Base-by-base conservation (phyloP, 1,140 invertebrate genomes). In the Papilio machaon region DNA sequence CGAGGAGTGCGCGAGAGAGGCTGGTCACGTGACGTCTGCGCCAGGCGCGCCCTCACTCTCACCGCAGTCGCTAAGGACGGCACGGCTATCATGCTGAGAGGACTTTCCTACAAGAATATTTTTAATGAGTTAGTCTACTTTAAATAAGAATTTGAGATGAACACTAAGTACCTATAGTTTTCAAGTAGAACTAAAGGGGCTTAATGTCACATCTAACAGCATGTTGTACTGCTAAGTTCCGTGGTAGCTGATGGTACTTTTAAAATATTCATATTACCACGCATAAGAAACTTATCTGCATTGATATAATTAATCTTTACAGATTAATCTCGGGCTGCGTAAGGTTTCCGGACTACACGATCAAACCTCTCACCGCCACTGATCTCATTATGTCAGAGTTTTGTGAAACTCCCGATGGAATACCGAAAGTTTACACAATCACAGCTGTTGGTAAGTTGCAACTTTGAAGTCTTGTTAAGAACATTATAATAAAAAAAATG, bases 1-100 rank as follows among this genome's bases (percentile, higher is more conserved):
- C 95, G 95, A 49, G 95, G 96, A 11, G 85, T 95, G 1, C 94
- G 95, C 73, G 95, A 96, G 54, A 80, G 91, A 8, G 81, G 73
- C 23, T 94, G 91, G 86, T 83, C 87, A 8, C 84, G 80, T 1
- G 84, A 88, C 54, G 81, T 86, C 38, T 85, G 84, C 3, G 84
- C 95, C 8, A 83, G 91, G 49, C 86, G 90, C 47, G 88, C 88
- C 1, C 78, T 95, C 43, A 86, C 82, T 0, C 79, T 95, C 5
- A 86, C 85, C 0, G 93, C 92, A 6, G 73, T 88, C 1, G 89
- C 92, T n/a, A 75, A 54, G 11, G 90, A 95, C 81, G 95, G 95
- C 23, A 94, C 92, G 0, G 91, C 90, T 6, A 93, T 94, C 38
- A 90, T 93, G 73, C 82, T 95, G 2, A 86, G 87, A 38, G 91